Conservation (phyloP, 2,113 vertebrate genomes). For the Chinchilla lanigera region DNA sequence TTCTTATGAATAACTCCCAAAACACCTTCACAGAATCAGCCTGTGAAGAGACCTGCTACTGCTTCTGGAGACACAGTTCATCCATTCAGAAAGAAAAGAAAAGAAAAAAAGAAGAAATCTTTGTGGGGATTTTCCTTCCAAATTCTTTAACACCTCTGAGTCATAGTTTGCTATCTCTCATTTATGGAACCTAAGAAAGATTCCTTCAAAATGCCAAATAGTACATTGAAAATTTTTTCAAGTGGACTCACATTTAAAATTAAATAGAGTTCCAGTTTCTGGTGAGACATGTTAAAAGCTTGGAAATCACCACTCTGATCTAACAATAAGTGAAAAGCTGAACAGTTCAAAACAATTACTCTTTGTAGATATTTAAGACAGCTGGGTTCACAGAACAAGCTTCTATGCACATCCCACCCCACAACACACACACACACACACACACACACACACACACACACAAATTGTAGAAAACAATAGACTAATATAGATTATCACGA, state of each 20-base stretch:
- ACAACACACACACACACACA: background rate
- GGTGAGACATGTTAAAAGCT: background rate
- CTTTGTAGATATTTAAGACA: background rate
- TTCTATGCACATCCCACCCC: background rate
- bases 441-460: background rate
- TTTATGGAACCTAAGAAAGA: background rate
- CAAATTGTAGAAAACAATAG: background rate
- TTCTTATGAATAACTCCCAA: background rate
- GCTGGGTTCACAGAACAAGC: background rate
- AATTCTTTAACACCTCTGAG: slow-evolving; percentile 22
- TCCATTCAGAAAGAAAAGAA: background rate
- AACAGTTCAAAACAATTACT: background rate
- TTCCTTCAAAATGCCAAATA: background rate
- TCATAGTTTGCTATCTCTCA: background rate
- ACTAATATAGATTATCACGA: background rate
- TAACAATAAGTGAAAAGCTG: background rate
- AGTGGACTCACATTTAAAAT: slow-evolving; percentile 43
- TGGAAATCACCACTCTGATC: background rate
- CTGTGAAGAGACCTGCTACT: background rate
- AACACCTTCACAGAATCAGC: background rate
- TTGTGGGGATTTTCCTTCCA: slow-evolving; percentile 7
- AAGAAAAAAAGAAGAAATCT: background rate
- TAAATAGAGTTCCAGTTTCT: background rate
- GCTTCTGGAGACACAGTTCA: slow-evolving; percentile 19
- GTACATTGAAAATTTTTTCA: slow-evolving; percentile 44